A percentile compares a stretch with the other conserved stretches of the same genome.
These are phyloP conservation scores for Pelecanus crispus DNA, from an alignment of 2,113 vertebrate species.

Conservation along the genomic window DNA sequence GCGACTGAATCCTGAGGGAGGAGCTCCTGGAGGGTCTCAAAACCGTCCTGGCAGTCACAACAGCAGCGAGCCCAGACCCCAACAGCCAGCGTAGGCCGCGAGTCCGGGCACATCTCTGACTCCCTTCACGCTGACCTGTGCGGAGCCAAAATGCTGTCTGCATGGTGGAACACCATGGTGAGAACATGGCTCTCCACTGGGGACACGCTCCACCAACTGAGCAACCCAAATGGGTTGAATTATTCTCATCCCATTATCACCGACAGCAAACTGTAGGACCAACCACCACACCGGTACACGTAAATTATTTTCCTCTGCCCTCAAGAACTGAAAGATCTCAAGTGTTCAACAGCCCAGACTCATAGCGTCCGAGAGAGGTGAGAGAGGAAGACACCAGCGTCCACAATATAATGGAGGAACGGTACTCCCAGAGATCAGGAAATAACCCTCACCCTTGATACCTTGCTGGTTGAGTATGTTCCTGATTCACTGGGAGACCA, in stretches of 20 bases:
- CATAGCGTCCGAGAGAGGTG: accelerated
- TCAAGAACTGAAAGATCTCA: not conserved
- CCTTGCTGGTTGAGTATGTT: not conserved
- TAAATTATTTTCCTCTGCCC: too few species aligned
- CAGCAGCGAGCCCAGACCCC: not conserved
- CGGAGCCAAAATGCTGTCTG: accelerated
- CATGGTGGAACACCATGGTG: accelerated
- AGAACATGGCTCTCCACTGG: too few species aligned
- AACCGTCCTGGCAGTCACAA: not conserved
- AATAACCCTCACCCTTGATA: not conserved
- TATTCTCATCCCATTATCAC: not conserved
- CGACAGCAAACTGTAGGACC: not conserved
- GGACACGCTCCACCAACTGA: not conserved
- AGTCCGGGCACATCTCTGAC: accelerated
- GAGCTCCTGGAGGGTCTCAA: not conserved
- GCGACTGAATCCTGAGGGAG: not conserved
- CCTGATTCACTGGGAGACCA: not conserved
- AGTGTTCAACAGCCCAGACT: not conserved
- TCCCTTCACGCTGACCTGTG: not conserved
- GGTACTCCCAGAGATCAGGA: not conserved
- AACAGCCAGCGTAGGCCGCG: accelerated
- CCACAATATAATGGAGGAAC: not conserved
- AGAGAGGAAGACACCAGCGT: not conserved
- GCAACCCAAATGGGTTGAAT: too few species aligned
- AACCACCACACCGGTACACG: accelerated